Evolutionary conservation across 2,797 vertebrate genomes (phyloP), one percentile per base, ranked within the genome.

Genomic region (Labroides dimidiatus): DNA sequence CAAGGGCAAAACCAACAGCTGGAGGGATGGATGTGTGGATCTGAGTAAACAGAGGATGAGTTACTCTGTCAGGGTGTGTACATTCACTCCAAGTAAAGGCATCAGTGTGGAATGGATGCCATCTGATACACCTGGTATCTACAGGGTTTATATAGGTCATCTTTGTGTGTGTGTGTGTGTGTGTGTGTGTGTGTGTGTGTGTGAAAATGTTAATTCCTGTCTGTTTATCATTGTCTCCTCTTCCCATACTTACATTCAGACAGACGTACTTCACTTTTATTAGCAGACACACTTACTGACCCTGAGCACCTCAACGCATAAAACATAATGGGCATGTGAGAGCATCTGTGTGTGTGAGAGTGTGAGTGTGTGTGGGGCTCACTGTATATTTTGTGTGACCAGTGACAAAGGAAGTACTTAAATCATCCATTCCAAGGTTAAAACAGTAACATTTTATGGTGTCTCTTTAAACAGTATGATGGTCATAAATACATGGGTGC

Each of bases 201-300:
- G 30, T 65, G 39, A 27, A 27, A 33, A 33, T 43, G 36, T 37
- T 45, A 44, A 45, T 43, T 15, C 19, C 41, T 66, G 39, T 16
- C 41, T 66, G 39, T 57, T 65, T 36, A 16, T 63, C 53, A 39
- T 41, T n/a, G 39, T 50, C 69, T 45, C 47, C 23, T 52, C 21
- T 62, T 41, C 45, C 0, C 55, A 55, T 64, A 45, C 43, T 39
- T 24, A 48, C 54, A 59, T 42, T 47, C 49, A 59, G 43, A 13
- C 36, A 23, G 3, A 39, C 12, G 23, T 63, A 33, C 16, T 57
- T 75, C 53, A 75, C 58, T 23, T 37, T 55, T 33, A 20, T 42
- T 47, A 52, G 36, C 60, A 64, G 42, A 63, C 14, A 41, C 23
- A 20, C 24, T 17, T 21, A 21, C 27, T 16, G 42, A 79, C 71